Conservation (phyloP, 2,888 invertebrate genomes). For the Amphipoea lucens region DNA sequence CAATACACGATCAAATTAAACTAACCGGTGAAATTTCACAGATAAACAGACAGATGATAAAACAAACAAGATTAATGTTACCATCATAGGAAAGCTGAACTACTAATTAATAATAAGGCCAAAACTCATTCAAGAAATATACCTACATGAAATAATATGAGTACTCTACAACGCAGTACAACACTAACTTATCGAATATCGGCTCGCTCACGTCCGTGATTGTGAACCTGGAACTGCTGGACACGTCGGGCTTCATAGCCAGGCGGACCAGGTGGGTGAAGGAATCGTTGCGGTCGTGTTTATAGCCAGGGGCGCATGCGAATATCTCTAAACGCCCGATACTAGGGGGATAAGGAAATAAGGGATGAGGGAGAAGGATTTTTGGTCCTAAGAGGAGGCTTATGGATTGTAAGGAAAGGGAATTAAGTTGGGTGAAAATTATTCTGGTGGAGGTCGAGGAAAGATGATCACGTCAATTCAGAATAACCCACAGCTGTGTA, state of each 20-base stretch:
- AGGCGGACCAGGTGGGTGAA: slow-evolving; percentile 70
- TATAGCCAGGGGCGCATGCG: slow-evolving; percentile 72
- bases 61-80: too few species aligned
- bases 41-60: too few species aligned
- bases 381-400: neutral
- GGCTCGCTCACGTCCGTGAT: slow-evolving; percentile 74
- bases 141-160: too few species aligned
- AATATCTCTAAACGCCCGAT: slow-evolving; percentile 83
- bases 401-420: neutral
- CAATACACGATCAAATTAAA: too few species aligned
- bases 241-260: slow-evolving; percentile 68
- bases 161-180: neutral
- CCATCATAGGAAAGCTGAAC: too few species aligned
- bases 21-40: too few species aligned
- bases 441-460: too few species aligned
- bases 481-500: too few species aligned
- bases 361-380: neutral
- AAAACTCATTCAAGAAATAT: too few species aligned
- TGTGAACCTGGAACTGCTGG: slow-evolving; percentile 69
- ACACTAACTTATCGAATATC: slow-evolving; percentile 72
- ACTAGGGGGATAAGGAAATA: slow-evolving; percentile 63
- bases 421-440: too few species aligned
- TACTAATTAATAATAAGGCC: too few species aligned
- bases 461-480: too few species aligned
- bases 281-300: slow-evolving; percentile 45